Evolutionary conservation across 2,113 vertebrate species (phyloP), one percentile per base, ranked within the genome.

Genomic region (Otis tarda): DNA sequence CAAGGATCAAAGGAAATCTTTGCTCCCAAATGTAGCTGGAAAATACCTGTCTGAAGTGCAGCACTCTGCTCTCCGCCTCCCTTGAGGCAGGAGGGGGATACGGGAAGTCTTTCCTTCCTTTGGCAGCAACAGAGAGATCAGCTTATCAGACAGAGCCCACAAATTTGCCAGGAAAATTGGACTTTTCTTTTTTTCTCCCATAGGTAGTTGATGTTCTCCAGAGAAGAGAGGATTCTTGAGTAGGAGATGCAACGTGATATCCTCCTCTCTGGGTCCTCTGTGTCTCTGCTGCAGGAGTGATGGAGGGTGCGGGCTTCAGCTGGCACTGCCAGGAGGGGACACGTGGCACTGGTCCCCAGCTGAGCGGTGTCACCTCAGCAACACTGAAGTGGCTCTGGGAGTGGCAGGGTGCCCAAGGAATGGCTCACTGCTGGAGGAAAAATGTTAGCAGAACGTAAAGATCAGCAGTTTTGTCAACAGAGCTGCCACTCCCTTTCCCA

Each of bases 71-170:
- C 33, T n/a, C 50, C 6, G 8, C 22, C 14, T 87, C 22, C 39
- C 24, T 59, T 52, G 20, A 53, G 33, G 50, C 47, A 81, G 55
- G 59, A 49, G 41, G 7, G 1, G 2, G 35, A 19, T 6, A 4
- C 0, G 6, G 28, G 39, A 88, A 78, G 10, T n/a, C 28, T 30
- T 90, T 49, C 56, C 67, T 73, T 52, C 4, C 21, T 28, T 6
- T 39, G 19, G 43, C 33, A 83, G 55, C 45, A 35, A 12, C 16
- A 56, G 53, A 59, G 28, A 45, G 27, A 41, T 39, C 18, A 19
- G 1, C 6, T 41, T 67, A 35, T 8, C 0, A 0, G 45, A 5
- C 0, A 53, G n/a, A 86, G 19, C 23, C 52, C 10, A 3, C 0
- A 0, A 49, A 6, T 49, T 71, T 78, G n/a, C 24, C 27, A 68